A percentile compares a stretch with the other conserved stretches of the same genome.
Evolutionary conservation across 2,888 invertebrate genomes (phyloP).

Genomic region (Crocallis elinguaria): DNA sequence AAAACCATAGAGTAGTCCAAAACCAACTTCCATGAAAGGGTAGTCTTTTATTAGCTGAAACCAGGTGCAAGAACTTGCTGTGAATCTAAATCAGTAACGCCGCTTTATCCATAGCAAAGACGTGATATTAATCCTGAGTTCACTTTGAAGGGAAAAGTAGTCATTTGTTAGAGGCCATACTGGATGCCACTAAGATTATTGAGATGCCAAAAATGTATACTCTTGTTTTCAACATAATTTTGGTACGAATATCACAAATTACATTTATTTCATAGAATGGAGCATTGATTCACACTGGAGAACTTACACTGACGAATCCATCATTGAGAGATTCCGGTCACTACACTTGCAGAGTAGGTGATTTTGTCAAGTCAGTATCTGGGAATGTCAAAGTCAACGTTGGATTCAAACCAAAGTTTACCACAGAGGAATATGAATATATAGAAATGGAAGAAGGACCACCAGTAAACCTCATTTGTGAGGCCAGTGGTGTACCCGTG

Average conservation of each 20-base stretch:
- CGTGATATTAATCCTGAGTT: too few species aligned
- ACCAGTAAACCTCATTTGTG: slow-evolving; percentile 46
- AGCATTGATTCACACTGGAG: slow-evolving; percentile 31
- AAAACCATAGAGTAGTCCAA: too few species aligned
- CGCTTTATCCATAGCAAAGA: too few species aligned
- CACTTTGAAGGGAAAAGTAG: too few species aligned
- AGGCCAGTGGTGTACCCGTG: slow-evolving; percentile 46
- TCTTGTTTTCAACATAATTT: too few species aligned
- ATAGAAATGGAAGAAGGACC: slow-evolving; percentile 42
- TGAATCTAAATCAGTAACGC: too few species aligned
- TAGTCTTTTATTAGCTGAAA: too few species aligned
- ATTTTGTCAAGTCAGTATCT: slow-evolving; percentile 38
- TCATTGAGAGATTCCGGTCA: slow-evolving; percentile 46
- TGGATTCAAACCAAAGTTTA: slow-evolving; percentile 54
- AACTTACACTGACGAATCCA: slow-evolving; percentile 41
- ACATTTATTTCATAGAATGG: slow-evolving; percentile 41
- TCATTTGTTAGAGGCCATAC: too few species aligned
- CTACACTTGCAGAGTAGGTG: slow-evolving; percentile 61
- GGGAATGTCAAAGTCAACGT: slow-evolving; percentile 45
- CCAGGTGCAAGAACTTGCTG: too few species aligned
- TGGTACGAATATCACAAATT: neutral
- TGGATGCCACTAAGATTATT: too few species aligned
- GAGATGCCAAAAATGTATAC: too few species aligned
- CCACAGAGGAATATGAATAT: slow-evolving; percentile 32
- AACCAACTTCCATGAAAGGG: too few species aligned